Evolutionary conservation across 2,113 vertebrate genomes (phyloP), one percentile per base, ranked within the genome.

Genomic region (Rhombomys opimus): DNA sequence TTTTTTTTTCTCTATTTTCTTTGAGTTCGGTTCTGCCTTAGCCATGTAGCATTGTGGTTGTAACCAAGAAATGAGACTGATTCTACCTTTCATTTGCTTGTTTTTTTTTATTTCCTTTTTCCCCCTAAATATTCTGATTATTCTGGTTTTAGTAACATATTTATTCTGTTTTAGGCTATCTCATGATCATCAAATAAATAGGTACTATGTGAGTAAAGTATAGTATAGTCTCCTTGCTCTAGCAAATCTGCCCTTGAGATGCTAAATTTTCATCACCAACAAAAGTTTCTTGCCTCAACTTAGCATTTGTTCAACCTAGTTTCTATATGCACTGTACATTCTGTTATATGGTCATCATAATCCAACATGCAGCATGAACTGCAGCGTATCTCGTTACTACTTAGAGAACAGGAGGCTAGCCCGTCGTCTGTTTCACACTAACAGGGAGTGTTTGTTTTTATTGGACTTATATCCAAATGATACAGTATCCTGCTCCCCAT

Each of bases 401-500:
- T 93, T 18, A 41, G 2, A 96, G 70, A 32, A n/a, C 35, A 57
- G 0, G 17, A 82, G 9, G 25, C 38, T 4, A 87, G 7, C 10
- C 46, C 68, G 46, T n/a, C 90, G 63, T 93, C 92, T 86, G 38
- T 80, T 96, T 94, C 87, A 92, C n/a, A 95, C 7, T 94, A 46
- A 70, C 52, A 72, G 67, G 68, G 27, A 92, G 93, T 54, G 32
- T 89, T 89, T 54, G 86, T 88, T 97, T 97, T 97, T 65, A 8
- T 35, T 22, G 2, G 87, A 17, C 41, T 87, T 86, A 93, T 68
- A 84, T 3, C 7, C 61, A 91, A 90, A 85, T 80, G 7, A 22
- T 76, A 67, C 32, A 93, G n/a, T 91, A 1, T 96, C 97, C 54
- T 86, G 9, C 13, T 41, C 35, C 2, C 0, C 80, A 52, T 72